Evolutionary conservation across 2,888 invertebrate genomes (phyloP), one percentile per base, ranked within the genome.

Genomic region (Napeogenes inachia): DNA sequence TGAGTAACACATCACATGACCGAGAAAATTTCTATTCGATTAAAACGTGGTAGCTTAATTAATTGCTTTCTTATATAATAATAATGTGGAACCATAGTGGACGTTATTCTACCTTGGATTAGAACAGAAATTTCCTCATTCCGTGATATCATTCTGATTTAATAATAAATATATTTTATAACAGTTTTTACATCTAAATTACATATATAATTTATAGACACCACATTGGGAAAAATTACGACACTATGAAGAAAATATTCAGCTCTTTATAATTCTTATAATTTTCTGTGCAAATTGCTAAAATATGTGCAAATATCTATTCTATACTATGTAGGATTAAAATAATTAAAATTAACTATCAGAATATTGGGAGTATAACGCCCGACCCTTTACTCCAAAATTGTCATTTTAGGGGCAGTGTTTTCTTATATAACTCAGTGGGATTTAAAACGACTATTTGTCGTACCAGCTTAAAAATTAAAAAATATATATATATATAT

Each of bases 11-110:
- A 85, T 82, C 85, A 89, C 86, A 75, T 70, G 76, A 71, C 74
- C 80, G 89, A 88, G 89, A 91, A 90, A 91, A 91, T 89, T 90
- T 91, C 91, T 86, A 90, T 91, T 89, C 89, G 87, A 85, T 85
- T 67, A 64, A 72, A 69, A 68, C 59, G 64, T 66, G 71, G 70
- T 68, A 60, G 72, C 62, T 59, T 75, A 78, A 85, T 84, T 83
- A 70, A 87, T 89, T 89, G 90, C 90, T 90, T 89, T 87, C 90
- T 82, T 81, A 86, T 74, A 64, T 57, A 63, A 61, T 65, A 65
- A 70, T 72, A 60, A 69, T 73, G 68, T 71, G 68, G 63, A 67
- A 70, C 70, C 70, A 70, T 73, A 72, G 57, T 68, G 74, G 74
- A 77, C 76, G 79, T 78, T 80, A 87, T 84, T 88, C 84, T 87